Conservation (phyloP, 2,888 invertebrate genomes). For the Thera britannica region DNA sequence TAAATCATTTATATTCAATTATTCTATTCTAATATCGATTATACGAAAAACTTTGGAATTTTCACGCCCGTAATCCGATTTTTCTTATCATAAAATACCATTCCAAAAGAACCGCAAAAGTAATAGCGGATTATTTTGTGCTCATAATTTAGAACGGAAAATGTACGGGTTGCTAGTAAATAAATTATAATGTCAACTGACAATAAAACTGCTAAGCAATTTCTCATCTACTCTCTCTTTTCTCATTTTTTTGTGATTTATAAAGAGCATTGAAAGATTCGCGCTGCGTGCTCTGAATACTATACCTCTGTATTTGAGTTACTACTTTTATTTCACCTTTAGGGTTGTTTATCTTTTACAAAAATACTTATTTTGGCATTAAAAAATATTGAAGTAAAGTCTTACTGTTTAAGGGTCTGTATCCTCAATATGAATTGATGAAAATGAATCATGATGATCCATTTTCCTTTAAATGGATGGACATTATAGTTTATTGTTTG, state of each 20-base stretch:
- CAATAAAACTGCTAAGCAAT: slow-evolving; percentile 13
- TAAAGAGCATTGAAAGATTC: slow-evolving; percentile 28
- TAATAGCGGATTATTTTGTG: not conserved
- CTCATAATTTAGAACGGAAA: not conserved
- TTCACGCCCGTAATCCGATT: too few relatives aligned
- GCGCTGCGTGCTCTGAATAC: slow-evolving; percentile 20
- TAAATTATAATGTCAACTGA: slow-evolving; percentile 6
- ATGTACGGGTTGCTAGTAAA: not conserved
- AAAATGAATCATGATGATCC: too few relatives aligned
- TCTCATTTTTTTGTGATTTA: slow-evolving; percentile 24
- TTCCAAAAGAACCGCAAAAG: not conserved
- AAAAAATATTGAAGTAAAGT: too few relatives aligned
- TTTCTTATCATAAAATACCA: not conserved
- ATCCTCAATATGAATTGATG: too few relatives aligned
- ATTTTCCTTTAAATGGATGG: too few relatives aligned
- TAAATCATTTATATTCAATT: too few relatives aligned
- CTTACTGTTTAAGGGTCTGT: too few relatives aligned
- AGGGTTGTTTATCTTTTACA: slow-evolving; percentile 10
- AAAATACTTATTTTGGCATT: not conserved
- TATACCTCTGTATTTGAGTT: slow-evolving; percentile 14
- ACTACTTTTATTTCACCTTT: slow-evolving; percentile 6
- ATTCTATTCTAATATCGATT: too few relatives aligned
- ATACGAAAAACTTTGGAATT: too few relatives aligned
- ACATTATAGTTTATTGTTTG: too few relatives aligned
- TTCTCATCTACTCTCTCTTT: slow-evolving; percentile 11